Conservation (phyloP, 2,797 vertebrate genomes). For the Anisognathus igniventris region DNA sequence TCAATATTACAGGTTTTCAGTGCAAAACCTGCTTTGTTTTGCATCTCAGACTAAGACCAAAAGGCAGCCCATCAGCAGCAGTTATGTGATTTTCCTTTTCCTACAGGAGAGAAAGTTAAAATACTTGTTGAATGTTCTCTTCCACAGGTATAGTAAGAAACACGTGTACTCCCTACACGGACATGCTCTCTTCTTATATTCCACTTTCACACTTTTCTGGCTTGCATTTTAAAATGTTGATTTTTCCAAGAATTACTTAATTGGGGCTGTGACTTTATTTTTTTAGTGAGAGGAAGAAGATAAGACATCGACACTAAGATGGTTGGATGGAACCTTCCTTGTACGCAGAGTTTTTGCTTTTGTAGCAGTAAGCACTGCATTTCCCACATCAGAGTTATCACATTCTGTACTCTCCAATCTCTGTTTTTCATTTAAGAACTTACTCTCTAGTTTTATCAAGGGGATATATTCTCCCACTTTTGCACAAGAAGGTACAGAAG, state of each 20-base stretch:
- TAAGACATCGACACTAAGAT: neutral
- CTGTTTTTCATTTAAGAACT: constrained; percentile 3
- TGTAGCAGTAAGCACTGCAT: neutral
- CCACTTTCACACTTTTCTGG: neutral
- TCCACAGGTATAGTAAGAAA: neutral
- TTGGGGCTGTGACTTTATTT: neutral
- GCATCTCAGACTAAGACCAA: neutral
- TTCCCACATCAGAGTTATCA: neutral
- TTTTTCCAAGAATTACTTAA: neutral
- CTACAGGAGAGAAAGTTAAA: neutral
- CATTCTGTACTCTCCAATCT: neutral
- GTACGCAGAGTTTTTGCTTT: neutral
- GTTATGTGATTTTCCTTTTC: neutral
- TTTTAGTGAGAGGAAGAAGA: neutral
- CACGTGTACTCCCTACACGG: neutral
- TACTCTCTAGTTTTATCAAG: neutral
- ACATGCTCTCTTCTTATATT: neutral
- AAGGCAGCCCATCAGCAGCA: neutral
- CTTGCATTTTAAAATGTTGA: neutral
- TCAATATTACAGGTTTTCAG: neutral
- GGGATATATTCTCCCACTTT: neutral
- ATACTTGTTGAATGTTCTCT: neutral
- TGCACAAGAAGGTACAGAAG: neutral
- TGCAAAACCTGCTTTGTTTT: neutral
- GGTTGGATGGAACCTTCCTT: neutral